Conservation (phyloP, 2,797 vertebrate species). For the Spea hammondii region DNA sequence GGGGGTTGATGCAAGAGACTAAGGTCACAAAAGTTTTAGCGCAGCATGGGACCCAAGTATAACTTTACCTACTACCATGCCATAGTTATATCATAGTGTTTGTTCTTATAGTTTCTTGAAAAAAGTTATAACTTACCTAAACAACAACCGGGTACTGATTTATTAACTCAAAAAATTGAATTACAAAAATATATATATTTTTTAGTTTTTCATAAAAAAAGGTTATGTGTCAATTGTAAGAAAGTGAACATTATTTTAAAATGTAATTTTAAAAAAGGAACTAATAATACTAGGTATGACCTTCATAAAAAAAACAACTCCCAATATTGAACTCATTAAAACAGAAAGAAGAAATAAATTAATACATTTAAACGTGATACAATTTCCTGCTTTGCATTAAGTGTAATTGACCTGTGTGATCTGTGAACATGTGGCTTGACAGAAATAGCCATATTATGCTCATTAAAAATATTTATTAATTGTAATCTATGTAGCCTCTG, state of each 20-base stretch:
- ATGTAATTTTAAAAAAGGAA: constrained; percentile 37
- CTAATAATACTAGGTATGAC: constrained; percentile 42
- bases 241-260: constrained; percentile 48
- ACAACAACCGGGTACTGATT: no score
- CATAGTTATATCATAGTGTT: no score
- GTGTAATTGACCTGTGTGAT: constrained; percentile 50
- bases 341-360: constrained; percentile 54
- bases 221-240: constrained; percentile 16
- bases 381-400: constrained; percentile 47
- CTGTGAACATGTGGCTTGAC: constrained; percentile 34
- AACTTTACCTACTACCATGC: no score
- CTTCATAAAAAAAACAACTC: constrained; percentile 51
- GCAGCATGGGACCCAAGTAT: no score
- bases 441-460: constrained; percentile 45
- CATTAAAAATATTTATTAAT: constrained; percentile 50
- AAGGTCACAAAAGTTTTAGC: no score
- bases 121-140: no score
- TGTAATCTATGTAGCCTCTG: constrained; percentile 48
- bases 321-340: constrained; percentile 50
- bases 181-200: no score
- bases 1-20: no score
- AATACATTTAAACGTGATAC: constrained; percentile 47
- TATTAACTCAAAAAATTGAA: no score
- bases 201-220: background rate
- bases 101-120: no score